Percentiles rank a stretch among this genome's conserved stretches.
phyloP scores from a whole-genome alignment of 2,888 invertebrate genomes.

The Neuroscelio doddi region DNA sequence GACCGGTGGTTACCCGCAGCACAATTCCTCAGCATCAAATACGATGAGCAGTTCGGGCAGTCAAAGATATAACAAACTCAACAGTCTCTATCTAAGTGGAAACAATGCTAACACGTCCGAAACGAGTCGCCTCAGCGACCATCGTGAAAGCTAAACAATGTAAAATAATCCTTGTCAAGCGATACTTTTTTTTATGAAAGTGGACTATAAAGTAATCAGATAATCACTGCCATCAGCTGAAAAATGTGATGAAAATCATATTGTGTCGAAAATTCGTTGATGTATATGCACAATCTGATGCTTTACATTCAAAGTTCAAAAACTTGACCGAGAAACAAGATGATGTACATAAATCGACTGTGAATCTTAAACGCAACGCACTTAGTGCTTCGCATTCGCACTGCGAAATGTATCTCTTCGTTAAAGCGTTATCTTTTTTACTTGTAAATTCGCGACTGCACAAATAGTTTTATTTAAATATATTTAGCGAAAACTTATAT shows the following conservation, averaged over 20 bases:
- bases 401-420: background rate
- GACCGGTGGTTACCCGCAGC: conserved; percentile 63
- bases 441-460: background rate
- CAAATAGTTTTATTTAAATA: background rate
- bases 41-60: conserved; percentile 69
- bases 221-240: background rate
- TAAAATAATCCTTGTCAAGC: background rate
- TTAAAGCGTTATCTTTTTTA: background rate
- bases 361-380: conserved; percentile 14
- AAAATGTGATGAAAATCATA: too few relatives aligned
- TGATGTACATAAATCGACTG: conserved; percentile 23
- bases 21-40: conserved; percentile 67
- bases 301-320: conserved; percentile 8
- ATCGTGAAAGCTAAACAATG: conserved; percentile 65
- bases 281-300: too few relatives aligned
- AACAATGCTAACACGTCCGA: conserved; percentile 62
- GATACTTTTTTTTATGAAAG: conserved; percentile 9
- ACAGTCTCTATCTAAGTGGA: conserved; percentile 61
- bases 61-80: conserved; percentile 69
- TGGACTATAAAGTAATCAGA: conserved; percentile 5
- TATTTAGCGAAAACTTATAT: too few relatives aligned
- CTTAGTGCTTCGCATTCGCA: conserved; percentile 22
- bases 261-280: too few relatives aligned
- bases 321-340: conserved; percentile 9
- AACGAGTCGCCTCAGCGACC: conserved; percentile 63